phyloP scores from a whole-genome alignment of 2,888 invertebrate species.

The Dascillus cervinus region DNA sequence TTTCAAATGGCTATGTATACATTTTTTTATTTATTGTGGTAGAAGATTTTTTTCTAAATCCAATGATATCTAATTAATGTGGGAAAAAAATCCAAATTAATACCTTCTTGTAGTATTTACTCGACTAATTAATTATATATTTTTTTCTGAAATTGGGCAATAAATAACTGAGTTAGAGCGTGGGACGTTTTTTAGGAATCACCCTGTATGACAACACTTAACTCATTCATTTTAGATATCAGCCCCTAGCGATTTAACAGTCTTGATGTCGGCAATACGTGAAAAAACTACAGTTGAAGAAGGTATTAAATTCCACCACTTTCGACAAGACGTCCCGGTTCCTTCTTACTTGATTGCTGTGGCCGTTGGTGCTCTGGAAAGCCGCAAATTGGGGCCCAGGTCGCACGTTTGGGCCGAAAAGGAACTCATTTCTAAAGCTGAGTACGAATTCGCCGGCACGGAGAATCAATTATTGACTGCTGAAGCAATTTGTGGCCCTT shows the following conservation, averaged over 20 bases:
- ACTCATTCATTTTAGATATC: conserved; percentile 47
- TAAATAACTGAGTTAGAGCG: too few relatives aligned
- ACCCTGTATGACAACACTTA: background rate
- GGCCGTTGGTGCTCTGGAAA: conserved; percentile 76
- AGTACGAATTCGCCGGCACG: conserved; percentile 84
- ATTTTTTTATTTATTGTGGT: too few relatives aligned
- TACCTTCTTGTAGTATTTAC: too few relatives aligned
- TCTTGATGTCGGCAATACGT: conserved; percentile 81
- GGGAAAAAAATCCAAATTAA: too few relatives aligned
- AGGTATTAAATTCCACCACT: conserved; percentile 45
- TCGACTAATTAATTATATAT: too few relatives aligned
- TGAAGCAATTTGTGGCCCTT: conserved; percentile 77
- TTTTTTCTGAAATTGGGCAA: too few relatives aligned
- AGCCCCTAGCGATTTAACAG: conserved; percentile 67
- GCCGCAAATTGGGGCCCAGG: conserved; percentile 67
- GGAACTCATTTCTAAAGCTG: conserved; percentile 72
- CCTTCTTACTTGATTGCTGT: conserved; percentile 87
- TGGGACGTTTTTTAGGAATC: background rate
- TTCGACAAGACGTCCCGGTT: conserved; percentile 72
- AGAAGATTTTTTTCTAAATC: too few relatives aligned
- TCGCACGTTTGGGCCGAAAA: conserved; percentile 87
- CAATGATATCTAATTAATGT: too few relatives aligned
- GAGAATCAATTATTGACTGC: conserved; percentile 75
- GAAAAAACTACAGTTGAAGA: conserved; percentile 40
- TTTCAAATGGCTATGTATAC: too few relatives aligned